Conservation (phyloP, 2,797 vertebrate genomes). For the Pygocentrus nattereri region DNA sequence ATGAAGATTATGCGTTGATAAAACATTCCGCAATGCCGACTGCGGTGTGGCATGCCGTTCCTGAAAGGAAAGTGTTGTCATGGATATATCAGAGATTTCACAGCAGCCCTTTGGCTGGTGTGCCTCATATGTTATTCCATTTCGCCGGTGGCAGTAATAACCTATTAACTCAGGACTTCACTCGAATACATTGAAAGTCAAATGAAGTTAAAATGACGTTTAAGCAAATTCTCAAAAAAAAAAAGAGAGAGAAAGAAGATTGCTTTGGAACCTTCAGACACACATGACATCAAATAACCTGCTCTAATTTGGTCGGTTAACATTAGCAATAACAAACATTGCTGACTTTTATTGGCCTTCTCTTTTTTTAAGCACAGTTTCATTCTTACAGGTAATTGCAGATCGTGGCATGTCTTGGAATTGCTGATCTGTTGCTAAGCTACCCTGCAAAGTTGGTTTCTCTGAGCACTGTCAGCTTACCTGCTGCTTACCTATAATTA, state of each 20-base stretch:
- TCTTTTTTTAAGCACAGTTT: neutral
- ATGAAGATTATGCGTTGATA: neutral
- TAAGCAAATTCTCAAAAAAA: slow-evolving; percentile 21
- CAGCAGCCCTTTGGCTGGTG: neutral
- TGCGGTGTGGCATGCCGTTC: neutral
- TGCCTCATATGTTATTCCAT: slow-evolving; percentile 20
- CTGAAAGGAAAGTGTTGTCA: slow-evolving; percentile 6
- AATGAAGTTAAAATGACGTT: slow-evolving; percentile 45
- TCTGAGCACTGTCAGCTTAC: neutral
- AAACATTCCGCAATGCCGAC: neutral
- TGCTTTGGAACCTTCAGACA: slow-evolving; percentile 10
- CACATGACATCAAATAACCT: slow-evolving; percentile 12
- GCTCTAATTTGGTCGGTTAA: slow-evolving; percentile 5
- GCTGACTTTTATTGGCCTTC: slow-evolving; percentile 27
- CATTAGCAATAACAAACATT: slow-evolving; percentile 19
- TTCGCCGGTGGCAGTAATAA: slow-evolving; percentile 21
- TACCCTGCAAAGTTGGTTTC: neutral
- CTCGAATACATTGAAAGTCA: slow-evolving; percentile 18
- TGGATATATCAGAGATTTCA: slow-evolving; percentile 16
- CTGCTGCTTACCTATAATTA: neutral
- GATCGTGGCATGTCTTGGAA: neutral
- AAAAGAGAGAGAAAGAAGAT: slow-evolving; percentile 2
- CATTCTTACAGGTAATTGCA: slow-evolving; percentile 11
- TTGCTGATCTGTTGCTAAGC: slow-evolving; percentile 5
- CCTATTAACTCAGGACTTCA: slow-evolving; percentile 35